Percentiles rank a stretch among this genome's conserved stretches.
These are phyloP conservation scores for Sesamia nonagrioides DNA, from an alignment of 1,140 invertebrate genomes.

Conservation along the genomic window DNA sequence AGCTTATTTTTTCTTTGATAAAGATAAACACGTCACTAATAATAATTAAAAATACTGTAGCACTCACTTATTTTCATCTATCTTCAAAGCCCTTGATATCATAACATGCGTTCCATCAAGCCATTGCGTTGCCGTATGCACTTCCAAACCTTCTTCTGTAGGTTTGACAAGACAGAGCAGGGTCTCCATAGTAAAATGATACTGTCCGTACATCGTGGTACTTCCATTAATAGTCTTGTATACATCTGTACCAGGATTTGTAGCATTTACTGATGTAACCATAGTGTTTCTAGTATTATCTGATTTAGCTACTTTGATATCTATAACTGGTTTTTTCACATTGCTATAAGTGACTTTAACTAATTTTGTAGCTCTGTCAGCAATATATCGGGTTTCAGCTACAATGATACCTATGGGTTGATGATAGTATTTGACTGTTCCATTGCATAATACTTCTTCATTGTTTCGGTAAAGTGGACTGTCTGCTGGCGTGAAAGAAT, in stretches of 20 bases:
- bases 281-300: slow-evolving; percentile 64
- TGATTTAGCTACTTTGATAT: slow-evolving; percentile 66
- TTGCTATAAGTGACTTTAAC: slow-evolving; percentile 90
- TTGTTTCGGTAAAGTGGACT: slow-evolving; percentile 60
- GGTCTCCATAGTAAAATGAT: slow-evolving; percentile 87
- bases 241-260: slow-evolving; percentile 67
- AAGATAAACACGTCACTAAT: too few species aligned
- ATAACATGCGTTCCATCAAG: slow-evolving; percentile 87
- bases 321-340: slow-evolving; percentile 63
- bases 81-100: slow-evolving; percentile 86
- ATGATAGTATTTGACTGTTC: slow-evolving; percentile 89
- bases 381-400: slow-evolving; percentile 88
- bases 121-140: slow-evolving; percentile 89
- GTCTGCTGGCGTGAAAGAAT: slow-evolving; percentile 84
- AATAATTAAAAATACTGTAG: too few species aligned
- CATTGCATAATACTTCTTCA: slow-evolving; percentile 86
- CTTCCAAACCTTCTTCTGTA: slow-evolving; percentile 89
- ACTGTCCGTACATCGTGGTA: slow-evolving; percentile 71
- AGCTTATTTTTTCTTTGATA: too few species aligned
- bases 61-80: slow-evolving; percentile 67
- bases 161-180: slow-evolving; percentile 89
- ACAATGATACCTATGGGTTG: slow-evolving; percentile 92
- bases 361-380: slow-evolving; percentile 89
- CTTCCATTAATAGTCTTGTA: slow-evolving; percentile 75
- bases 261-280: slow-evolving; percentile 41